Base-by-base conservation (phyloP, 1,140 invertebrate species). In the Bombyx mandarina region DNA sequence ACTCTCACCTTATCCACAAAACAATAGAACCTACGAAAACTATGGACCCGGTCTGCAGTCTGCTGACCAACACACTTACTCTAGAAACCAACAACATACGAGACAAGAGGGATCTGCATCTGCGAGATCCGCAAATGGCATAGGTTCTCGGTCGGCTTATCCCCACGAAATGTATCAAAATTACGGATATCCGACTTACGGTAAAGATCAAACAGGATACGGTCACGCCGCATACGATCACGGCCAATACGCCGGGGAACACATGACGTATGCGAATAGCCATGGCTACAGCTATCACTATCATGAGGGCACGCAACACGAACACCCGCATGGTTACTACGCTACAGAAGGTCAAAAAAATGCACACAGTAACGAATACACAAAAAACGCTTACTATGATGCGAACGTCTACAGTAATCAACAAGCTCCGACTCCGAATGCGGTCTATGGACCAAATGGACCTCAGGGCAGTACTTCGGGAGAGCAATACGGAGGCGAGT, bases 131-230 rank as follows among this genome's bases (percentile, higher is more conserved):
- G 59, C 71, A 8, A 87, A 84, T 53, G 81, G 79, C 3, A 61
- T 77, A 18, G 70, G 67, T 45, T 69, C 76, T 1, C 73, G 82
- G 35, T 81, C 84, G 61, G 63, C 78, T 18, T 87, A 87, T 56
- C 79, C 88, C 6, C 85, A 88, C 54, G 89, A 90, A 66, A 88
- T 91, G 77, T 91, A 90, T 69, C 90, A 89, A 63, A 79, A 85
- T 48, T 90, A 90, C 62, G 77, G 82, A 56, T 87, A 87, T 58
- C 71, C 85, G 42, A 80, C 79, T 12, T 85, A 89, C 45, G 71
- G 76, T 0, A 88, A 89, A 55, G 86, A 89, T 48, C 85, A 88
- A 71, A 73, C 69, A 45, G 75, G 71, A 5, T 88, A 89, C 57
- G 83, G 84, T 7, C 82, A 88, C 61, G 72, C 81, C 6, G 79